Conservation (phyloP, 2,888 invertebrate species). For the Alloplasta piceator region DNA sequence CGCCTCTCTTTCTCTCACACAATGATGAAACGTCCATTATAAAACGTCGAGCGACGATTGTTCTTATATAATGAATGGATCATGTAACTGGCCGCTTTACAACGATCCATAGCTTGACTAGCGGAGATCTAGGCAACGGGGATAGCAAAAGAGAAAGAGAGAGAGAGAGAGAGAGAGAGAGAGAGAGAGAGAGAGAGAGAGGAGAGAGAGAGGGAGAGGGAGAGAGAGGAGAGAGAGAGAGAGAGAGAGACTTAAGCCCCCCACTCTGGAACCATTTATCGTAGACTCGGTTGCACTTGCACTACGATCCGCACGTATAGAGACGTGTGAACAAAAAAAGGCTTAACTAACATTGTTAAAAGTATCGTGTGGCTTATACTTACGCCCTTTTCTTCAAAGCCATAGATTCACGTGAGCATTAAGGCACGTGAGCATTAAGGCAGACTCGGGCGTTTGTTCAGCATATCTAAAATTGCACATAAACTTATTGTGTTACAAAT, state of each 20-base stretch:
- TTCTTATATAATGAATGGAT: conserved; percentile 83
- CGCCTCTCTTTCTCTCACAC: conserved; percentile 53
- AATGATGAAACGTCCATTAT: conserved; percentile 82
- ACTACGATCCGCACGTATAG: conserved; percentile 31
- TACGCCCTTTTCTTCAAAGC: neutral
- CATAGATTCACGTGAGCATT: neutral
- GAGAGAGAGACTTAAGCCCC: conserved; percentile 32
- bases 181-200: conserved; percentile 10
- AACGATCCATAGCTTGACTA: conserved; percentile 62
- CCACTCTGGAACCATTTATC: too few relatives aligned
- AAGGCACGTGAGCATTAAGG: neutral
- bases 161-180: conserved; percentile 28
- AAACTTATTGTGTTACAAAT: conserved; percentile 31
- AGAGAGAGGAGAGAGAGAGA: conserved; percentile 40
- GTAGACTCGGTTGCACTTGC: conserved; percentile 44
- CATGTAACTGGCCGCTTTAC: conserved; percentile 81
- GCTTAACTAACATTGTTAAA: too few relatives aligned
- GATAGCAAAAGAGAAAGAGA: conserved; percentile 56
- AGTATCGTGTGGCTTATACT: too few relatives aligned
- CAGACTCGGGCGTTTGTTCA: conserved; percentile 2
- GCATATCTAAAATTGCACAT: conserved; percentile 55
- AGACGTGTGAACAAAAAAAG: too few relatives aligned
- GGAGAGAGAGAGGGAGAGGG: conserved; percentile 28
- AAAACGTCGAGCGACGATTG: conserved; percentile 80
- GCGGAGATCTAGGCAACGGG: conserved; percentile 52